Evolutionary conservation across 2,113 vertebrate species (phyloP), one percentile per base, ranked within the genome.

Genomic region (Macaca mulatta): DNA sequence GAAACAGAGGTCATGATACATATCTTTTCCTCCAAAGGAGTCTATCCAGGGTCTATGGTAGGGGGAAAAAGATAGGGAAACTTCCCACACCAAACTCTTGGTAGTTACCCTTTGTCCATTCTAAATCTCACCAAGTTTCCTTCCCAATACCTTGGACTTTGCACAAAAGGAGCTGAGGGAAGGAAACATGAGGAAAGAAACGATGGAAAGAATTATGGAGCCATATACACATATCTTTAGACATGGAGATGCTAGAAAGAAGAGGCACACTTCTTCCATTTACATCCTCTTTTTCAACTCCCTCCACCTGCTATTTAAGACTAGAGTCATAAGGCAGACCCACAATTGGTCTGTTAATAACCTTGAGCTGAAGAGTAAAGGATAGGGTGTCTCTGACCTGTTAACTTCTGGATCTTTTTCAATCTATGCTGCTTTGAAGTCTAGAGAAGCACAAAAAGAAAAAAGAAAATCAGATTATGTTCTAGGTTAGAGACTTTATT

Each of bases 371-470:
- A 77, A 84, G 30, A 88, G 25, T 38, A 87, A 89, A 92, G n/a
- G 25, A 87, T 64, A 40, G 48, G 32, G 27, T 93, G 2, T 79
- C 89, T 86, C 93, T 97, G 23, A 97, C 96, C 97, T 98, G 93
- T 93, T 30, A 50, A 11, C 78, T 93, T 92, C 69, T 92, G 86
- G 70, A 64, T 92, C 78, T 95, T 94, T 94, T 95, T 89, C 61
- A 45, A 9, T n/a, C 57, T 84, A 89, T 69, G 82, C 74, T 96
- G 55, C 50, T 83, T 89, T 93, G 89, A 96, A 96, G 57, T 93
- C 97, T 98, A 89, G 57, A 84, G 80, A 93, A 74, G 79, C 48
- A 98, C 25, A 97, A 93, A 96, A 70, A 74, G 13, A 96, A 75
- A 92, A 57, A 87, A 96, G 81, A 82, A 96, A 97, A 72, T 82